Conservation (phyloP, 2,888 invertebrate species). For the Piscicola geometra region DNA sequence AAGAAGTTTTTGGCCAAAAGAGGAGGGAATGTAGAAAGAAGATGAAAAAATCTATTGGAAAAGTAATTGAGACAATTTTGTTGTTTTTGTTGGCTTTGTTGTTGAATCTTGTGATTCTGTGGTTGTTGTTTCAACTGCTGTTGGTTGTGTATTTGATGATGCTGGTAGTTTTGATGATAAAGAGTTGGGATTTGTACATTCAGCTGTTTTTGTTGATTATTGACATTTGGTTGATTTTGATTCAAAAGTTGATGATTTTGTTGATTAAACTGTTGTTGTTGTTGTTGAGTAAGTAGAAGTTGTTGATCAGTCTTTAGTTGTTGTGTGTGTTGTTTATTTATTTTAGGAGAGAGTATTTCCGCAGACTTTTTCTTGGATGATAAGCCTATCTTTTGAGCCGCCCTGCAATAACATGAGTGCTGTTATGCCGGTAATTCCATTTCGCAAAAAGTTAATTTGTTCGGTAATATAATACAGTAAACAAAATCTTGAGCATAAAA, state of each 20-base stretch:
- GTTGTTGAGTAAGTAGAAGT: not conserved
- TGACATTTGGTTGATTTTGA: not conserved
- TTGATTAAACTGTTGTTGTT: not conserved
- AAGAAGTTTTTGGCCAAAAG: constrained; percentile 5
- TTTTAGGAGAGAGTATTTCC: not conserved
- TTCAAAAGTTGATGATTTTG: not conserved
- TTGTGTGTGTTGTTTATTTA: not conserved
- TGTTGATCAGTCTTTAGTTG: not conserved
- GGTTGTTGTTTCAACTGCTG: not conserved
- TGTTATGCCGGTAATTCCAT: not conserved
- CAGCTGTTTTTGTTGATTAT: not conserved
- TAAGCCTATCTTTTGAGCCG: constrained; percentile 14
- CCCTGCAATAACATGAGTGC: not conserved
- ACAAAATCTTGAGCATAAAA: constrained; percentile 2
- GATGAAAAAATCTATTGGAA: not conserved
- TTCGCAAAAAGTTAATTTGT: not conserved
- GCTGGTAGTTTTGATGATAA: no score
- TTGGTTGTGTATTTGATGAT: no score
- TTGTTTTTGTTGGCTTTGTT: not conserved
- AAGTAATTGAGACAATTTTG: not conserved
- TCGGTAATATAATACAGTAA: not conserved
- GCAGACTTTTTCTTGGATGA: constrained; percentile 11
- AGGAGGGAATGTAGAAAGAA: not conserved
- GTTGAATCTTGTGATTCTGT: not conserved
- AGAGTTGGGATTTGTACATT: not conserved